Evolutionary conservation across 2,888 invertebrate genomes (phyloP), one percentile per base, ranked within the genome.

Genomic region (Neelides folsomi): DNA sequence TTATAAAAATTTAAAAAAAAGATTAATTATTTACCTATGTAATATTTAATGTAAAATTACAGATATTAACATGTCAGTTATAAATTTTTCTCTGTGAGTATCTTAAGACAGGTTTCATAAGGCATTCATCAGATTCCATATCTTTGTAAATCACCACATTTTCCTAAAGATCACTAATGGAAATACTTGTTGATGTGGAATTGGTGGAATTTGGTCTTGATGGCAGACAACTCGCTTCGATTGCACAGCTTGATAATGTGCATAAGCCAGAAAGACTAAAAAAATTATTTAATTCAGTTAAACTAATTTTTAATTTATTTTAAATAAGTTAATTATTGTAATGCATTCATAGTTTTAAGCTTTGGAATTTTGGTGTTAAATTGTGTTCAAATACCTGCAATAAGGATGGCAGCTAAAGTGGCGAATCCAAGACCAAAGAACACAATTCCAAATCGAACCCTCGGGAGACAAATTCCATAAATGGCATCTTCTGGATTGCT

Each of bases 391-490:
- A 5, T 27, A 27, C 27, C 88, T 2, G 89, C 89, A 0, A 88
- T 83, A 8, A 89, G 71, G 0, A 89, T 88, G 0, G 89, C 86
- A 2, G 87, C 82, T 1, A 89, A 85, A 0, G 89, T 87, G 0
- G 87, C 86, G 9, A 87, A 80, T 0, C 88, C 86, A 1, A 88
- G 86, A 12, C 88, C 78, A 48, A 89, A 85, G 71, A 90, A 90
- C 13, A 90, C 76, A 4, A 87, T 81, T 64, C 88, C 88, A 69
- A 90, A 90, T 20, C 87, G 86, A 0, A 87, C 82, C 19, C 88
- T 84, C 0, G 89, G 89, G 76, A 90, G 80, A 66, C 89, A 90
- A 48, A 90, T 86, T 34, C 89, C 89, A 69, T 90, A 90, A 7
- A 90, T 86, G 20, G 71, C 60, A n/a, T 89, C 89, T 69, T 89